These are phyloP conservation scores for Anorthoa munda DNA, from an alignment of 2,888 invertebrate species.

Conservation along the genomic window DNA sequence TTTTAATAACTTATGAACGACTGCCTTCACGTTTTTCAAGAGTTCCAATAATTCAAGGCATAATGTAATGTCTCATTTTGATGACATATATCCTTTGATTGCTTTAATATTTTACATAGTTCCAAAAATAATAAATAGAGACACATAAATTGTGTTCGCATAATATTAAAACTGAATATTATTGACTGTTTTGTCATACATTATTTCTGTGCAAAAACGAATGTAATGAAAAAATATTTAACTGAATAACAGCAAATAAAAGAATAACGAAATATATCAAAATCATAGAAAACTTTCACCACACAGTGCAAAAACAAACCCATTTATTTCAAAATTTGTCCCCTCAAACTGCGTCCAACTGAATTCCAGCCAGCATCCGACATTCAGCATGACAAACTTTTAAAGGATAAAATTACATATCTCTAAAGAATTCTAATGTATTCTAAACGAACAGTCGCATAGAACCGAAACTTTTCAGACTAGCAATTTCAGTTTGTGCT, in stretches of 20 bases:
- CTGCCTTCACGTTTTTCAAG: neutral
- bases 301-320: slow-evolving; percentile 1
- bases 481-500: slow-evolving; percentile 59
- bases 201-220: neutral
- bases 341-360: slow-evolving; percentile 14
- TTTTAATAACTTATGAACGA: neutral
- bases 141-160: no score
- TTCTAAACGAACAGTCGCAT: slow-evolving; percentile 58
- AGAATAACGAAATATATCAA: neutral
- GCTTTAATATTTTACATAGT: neutral
- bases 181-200: neutral
- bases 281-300: neutral
- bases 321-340: slow-evolving; percentile 27
- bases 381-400: slow-evolving; percentile 46
- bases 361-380: slow-evolving; percentile 24
- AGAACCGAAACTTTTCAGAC: slow-evolving; percentile 57
- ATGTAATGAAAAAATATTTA: neutral
- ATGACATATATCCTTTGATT: neutral
- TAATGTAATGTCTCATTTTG: neutral
- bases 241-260: no score
- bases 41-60: neutral
- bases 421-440: slow-evolving; percentile 60
- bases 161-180: neutral
- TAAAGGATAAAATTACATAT: slow-evolving; percentile 55
- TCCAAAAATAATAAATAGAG: no score